Percentiles rank a stretch among this genome's conserved stretches.
phyloP scores from a whole-genome alignment of 2,888 invertebrate species.

The Parochlus steinenii region DNA sequence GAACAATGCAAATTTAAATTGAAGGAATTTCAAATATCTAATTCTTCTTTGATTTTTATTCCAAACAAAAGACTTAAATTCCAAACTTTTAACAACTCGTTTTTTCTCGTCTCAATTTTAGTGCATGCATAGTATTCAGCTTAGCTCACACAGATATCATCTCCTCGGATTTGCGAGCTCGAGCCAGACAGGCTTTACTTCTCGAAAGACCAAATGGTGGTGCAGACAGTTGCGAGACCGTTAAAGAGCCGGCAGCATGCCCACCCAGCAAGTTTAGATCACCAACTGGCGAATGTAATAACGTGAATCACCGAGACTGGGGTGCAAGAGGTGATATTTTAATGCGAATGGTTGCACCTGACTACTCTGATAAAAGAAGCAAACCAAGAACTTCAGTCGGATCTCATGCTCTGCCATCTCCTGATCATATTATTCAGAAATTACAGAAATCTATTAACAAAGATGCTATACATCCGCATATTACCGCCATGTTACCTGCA shows the following conservation, averaged over 20 bases:
- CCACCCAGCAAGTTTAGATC: slow-evolving; percentile 71
- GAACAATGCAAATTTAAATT: too few relatives aligned
- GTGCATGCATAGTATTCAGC: slow-evolving; percentile 11
- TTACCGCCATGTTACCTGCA: slow-evolving; percentile 59
- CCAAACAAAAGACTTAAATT: too few relatives aligned
- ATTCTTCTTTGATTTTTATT: too few relatives aligned
- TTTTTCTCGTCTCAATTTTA: too few relatives aligned
- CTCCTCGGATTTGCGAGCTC: slow-evolving; percentile 14
- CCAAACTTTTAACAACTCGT: too few relatives aligned
- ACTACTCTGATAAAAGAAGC: slow-evolving; percentile 56
- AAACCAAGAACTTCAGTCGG: slow-evolving; percentile 33
- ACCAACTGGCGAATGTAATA: slow-evolving; percentile 74
- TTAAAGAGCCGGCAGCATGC: slow-evolving; percentile 34
- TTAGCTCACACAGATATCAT: slow-evolving; percentile 12
- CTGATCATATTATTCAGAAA: slow-evolving; percentile 39
- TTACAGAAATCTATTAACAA: slow-evolving; percentile 37
- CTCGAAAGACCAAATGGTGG: slow-evolving; percentile 13
- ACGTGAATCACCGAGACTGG: slow-evolving; percentile 70
- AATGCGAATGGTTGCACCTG: slow-evolving; percentile 49
- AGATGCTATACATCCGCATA: slow-evolving; percentile 45
- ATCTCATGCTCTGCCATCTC: slow-evolving; percentile 42
- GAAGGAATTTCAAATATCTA: too few relatives aligned
- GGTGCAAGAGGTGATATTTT: slow-evolving; percentile 66
- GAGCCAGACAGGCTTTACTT: slow-evolving; percentile 13
- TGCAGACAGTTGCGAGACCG: slow-evolving; percentile 11